Base-by-base conservation (phyloP, 2,797 vertebrate genomes). In the Melanotaenia pygmaea region DNA sequence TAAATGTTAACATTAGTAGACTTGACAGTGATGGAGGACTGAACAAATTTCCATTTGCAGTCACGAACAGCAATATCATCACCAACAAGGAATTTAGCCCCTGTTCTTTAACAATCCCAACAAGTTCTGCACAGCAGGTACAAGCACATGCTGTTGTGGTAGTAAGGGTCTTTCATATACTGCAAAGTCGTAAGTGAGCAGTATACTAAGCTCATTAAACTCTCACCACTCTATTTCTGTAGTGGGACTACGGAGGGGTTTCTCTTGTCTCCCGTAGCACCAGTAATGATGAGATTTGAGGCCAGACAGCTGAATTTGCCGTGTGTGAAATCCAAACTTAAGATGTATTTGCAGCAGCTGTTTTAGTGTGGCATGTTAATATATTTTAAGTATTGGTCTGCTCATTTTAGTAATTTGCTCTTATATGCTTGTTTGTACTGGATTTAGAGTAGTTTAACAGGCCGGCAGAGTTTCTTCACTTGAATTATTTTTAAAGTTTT, bases 201-300 rank as follows among this genome's bases (percentile, higher is more conserved):
- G 92, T 79, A 84, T 79, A 69, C 74, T 26, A 74, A 89, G 83
- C 85, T 72, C 83, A 91, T 93, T 93, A 93, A 93, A 85, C 88
- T 93, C 91, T 94, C 92, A 91, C 88, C 91, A 92, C 91, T 88
- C 74, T 81, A 80, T 88, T 92, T 86, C 82, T 87, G 85, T 70
- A 82, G 86, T 76, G 86, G 83, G 77, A 88, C 83, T 83, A 74
- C 79, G 74, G 74, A 82, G 64, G 72, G 67, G 38, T 82, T 85
- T 76, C 77, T 75, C 72, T 64, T 60, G 65, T 81, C 73, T 84
- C 70, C 76, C 62, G 68, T 62, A 80, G 75, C 81, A 77, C 74
- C 37, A 79, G 75, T 81, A 86, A 83, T 82, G 71, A 88, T 83
- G 84, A 86, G 88, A 87, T 89, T 82, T 81, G 77, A 88, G 71